Base-by-base conservation (phyloP, 2,113 vertebrate genomes). In the Zootoca vivipara region DNA sequence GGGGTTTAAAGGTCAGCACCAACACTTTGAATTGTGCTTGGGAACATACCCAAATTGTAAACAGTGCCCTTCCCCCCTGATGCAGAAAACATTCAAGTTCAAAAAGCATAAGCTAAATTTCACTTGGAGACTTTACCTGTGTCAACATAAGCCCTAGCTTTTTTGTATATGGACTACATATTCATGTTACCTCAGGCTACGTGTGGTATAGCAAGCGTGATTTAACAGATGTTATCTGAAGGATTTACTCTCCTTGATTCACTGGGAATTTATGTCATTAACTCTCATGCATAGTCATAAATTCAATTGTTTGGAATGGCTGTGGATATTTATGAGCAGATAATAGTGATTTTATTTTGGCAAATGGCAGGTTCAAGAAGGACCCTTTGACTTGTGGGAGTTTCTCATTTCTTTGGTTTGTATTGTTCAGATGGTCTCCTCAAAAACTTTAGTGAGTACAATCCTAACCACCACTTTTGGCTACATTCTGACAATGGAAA, bases 171-270 rank as follows among this genome's bases (percentile, higher is more conserved):
- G 5, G 87, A 70, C 72, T 77, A 90, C 84, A 89, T 86, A 94
- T 94, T 94, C 93, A 94, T 93, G 64, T 83, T 85, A 38, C 40
- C 72, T 80, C 83, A 87, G 93, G 88, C 88, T 93, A 95, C 92
- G 93, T 28, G 82, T 89, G 58, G 86, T 69, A 38, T n/a, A 40
- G 91, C 87, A 85, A 88, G 15, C 79, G 33, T 74, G 85, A 85
- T 78, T 88, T 94, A 13, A 52, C 79, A 64, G 26, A 1, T 83
- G 81, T 85, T 95, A 38, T 92, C 87, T 89, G 87, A 94, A 94
- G 89, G 83, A 92, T 92, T 94, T 92, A 26, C 82, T 93, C 84
- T 90, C 89, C 87, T 87, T 86, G 56, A 89, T 95, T 96, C 92
- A 90, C 83, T 69, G 67, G 81, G 87, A 95, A 90, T 79, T 67